phyloP scores from a whole-genome alignment of 2,797 vertebrate genomes.

The Diglossa cyanea region DNA sequence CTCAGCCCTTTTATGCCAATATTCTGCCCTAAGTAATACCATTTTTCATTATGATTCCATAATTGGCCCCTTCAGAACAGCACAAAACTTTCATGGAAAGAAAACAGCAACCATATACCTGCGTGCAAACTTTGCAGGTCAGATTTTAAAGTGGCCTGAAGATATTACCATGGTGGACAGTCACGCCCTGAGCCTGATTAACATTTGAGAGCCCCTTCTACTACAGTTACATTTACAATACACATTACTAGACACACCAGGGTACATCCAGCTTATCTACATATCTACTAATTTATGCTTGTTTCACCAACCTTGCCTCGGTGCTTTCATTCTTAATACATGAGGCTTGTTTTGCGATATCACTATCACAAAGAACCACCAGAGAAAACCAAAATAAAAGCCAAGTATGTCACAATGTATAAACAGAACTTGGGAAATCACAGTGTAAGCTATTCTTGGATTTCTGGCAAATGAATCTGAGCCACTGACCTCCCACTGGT shows the following conservation, averaged over 20 bases:
- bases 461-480: background rate
- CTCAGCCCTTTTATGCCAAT: background rate
- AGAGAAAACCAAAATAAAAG: background rate
- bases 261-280: background rate
- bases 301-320: background rate
- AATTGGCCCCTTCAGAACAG: background rate
- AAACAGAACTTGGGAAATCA: background rate
- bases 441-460: background rate
- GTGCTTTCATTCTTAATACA: background rate
- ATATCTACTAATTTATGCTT: background rate
- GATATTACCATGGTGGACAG: background rate
- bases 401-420: background rate
- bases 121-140: background rate
- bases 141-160: background rate
- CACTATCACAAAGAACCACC: background rate
- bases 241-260: background rate
- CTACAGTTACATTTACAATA: background rate
- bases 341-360: background rate
- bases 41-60: conserved; percentile 3
- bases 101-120: background rate
- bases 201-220: background rate
- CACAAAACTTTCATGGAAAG: background rate
- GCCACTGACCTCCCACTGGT: background rate
- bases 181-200: background rate
- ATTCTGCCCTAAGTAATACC: conserved; percentile 1